Percentiles rank a stretch among this genome's conserved stretches.
These are phyloP conservation scores for Epistrophella euchroma DNA, from an alignment of 2,888 invertebrate genomes.

Conservation along the genomic window DNA sequence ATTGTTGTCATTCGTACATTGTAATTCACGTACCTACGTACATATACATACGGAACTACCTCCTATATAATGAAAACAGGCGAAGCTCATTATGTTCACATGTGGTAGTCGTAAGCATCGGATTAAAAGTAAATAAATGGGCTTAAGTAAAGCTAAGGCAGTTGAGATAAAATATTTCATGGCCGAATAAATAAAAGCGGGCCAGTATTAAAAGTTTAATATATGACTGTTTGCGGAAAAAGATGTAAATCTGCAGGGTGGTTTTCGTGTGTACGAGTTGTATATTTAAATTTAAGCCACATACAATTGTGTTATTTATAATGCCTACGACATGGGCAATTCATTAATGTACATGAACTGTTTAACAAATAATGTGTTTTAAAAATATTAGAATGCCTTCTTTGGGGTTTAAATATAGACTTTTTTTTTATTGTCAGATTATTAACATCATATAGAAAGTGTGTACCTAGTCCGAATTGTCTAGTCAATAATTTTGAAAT, in stretches of 20 bases:
- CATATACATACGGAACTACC: neutral
- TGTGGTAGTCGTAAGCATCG: slow-evolving; percentile 69
- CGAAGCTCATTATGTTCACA: slow-evolving; percentile 70
- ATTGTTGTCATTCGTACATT: slow-evolving; percentile 12
- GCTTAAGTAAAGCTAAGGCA: slow-evolving; percentile 59
- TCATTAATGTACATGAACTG: neutral
- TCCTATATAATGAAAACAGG: slow-evolving; percentile 53
- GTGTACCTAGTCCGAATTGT: too few species aligned
- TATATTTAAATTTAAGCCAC: neutral
- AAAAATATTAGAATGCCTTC: too few species aligned
- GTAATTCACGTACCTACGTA: slow-evolving; percentile 1
- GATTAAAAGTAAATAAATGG: slow-evolving; percentile 74
- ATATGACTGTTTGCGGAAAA: slow-evolving; percentile 7
- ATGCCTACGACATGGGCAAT: neutral
- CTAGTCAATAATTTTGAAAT: too few species aligned
- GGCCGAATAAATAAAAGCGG: slow-evolving; percentile 62
- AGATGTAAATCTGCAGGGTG: neutral
- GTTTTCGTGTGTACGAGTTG: neutral
- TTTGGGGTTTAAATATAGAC: too few species aligned
- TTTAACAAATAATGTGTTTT: neutral
- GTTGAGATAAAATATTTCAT: slow-evolving; percentile 62
- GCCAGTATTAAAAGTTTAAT: slow-evolving; percentile 64
- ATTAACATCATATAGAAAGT: too few species aligned
- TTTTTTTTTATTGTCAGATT: too few species aligned
- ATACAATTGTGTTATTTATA: neutral